Base-by-base conservation (phyloP, 1,140 invertebrate species). In the Tenebrio molitor region DNA sequence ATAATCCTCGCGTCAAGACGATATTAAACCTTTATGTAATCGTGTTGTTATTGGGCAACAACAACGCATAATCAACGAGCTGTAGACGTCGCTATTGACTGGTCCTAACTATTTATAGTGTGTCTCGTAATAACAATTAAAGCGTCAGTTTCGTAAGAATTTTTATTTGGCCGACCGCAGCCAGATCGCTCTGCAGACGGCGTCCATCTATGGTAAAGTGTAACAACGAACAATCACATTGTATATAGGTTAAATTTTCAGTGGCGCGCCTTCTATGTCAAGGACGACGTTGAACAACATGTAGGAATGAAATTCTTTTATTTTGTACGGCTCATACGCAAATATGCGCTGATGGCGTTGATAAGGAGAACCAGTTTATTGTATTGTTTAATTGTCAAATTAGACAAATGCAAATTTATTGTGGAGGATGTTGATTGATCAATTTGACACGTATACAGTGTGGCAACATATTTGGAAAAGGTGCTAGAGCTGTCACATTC, bases 351-450 rank as follows among this genome's bases (percentile, higher is more conserved):
- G 64, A 42, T 66, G 17, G 50, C 5, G n/a, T 1, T 65, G 39
- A 65, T 65, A 65, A 65, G n/a, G 25, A 8, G 8, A 65, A 65
- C 62, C 62, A 65, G 33, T 65, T 41, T 62, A 19, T 17, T 50
- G 42, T 44, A 15, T 63, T 63, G 34, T 65, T 65, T 36, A 12
- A 29, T 41, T 39, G 34, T 19, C 42, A 44, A 50, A 66, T 65
- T 65, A 39, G 19, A 65, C n/a, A 39, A 44, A 66, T 62, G 36
- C 36, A n/a, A 39, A 39, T 39, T 39, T 39, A n/a, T 8, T 66
- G 39, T 21, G 64, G 63, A 41, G 64, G 64, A 19, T 62, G 53
- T 62, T 19, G 16, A 7, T 14, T 7, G 16, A n/a, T 44, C n/a
- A 44, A 14, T 19, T 8, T 12, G 44, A 16, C 44, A 50, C 29